These are phyloP conservation scores for Chelon labrosus DNA, from an alignment of 2,797 vertebrate genomes.

Conservation along the genomic window DNA sequence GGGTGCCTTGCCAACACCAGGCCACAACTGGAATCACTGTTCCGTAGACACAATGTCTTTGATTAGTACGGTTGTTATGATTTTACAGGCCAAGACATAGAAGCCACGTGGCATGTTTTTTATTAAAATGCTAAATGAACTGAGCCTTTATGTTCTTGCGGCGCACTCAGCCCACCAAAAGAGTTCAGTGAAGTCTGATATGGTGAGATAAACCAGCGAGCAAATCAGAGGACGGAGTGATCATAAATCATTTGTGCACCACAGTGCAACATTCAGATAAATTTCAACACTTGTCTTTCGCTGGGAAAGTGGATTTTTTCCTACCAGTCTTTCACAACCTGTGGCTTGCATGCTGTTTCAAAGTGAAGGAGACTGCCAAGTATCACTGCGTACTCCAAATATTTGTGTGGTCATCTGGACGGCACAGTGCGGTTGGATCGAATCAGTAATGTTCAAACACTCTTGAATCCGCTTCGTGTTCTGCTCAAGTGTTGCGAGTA, in stretches of 20 bases:
- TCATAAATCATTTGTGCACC: slow-evolving; percentile 73
- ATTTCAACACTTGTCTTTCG: slow-evolving; percentile 82
- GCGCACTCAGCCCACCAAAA: slow-evolving; percentile 71
- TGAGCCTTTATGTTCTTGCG: slow-evolving; percentile 72
- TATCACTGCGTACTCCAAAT: slow-evolving; percentile 82
- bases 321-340: slow-evolving; percentile 78
- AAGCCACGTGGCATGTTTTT: slow-evolving; percentile 76
- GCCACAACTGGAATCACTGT: slow-evolving; percentile 69
- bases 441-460: slow-evolving; percentile 77
- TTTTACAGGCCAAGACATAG: slow-evolving; percentile 73
- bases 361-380: slow-evolving; percentile 77
- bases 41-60: slow-evolving; percentile 70
- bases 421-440: slow-evolving; percentile 75
- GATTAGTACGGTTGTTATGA: slow-evolving; percentile 75
- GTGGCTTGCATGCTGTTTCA: slow-evolving; percentile 77
- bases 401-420: slow-evolving; percentile 84
- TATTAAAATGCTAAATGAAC: slow-evolving; percentile 79
- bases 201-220: slow-evolving; percentile 64
- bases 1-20: slow-evolving; percentile 58
- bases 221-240: slow-evolving; percentile 60
- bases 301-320: slow-evolving; percentile 64
- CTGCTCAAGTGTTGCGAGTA: slow-evolving; percentile 58
- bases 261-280: slow-evolving; percentile 60
- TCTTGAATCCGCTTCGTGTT: slow-evolving; percentile 67
- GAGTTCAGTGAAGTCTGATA: slow-evolving; percentile 66